These are phyloP conservation scores for Thermophis baileyi DNA, from an alignment of 2,113 vertebrate genomes.

Conservation along the genomic window DNA sequence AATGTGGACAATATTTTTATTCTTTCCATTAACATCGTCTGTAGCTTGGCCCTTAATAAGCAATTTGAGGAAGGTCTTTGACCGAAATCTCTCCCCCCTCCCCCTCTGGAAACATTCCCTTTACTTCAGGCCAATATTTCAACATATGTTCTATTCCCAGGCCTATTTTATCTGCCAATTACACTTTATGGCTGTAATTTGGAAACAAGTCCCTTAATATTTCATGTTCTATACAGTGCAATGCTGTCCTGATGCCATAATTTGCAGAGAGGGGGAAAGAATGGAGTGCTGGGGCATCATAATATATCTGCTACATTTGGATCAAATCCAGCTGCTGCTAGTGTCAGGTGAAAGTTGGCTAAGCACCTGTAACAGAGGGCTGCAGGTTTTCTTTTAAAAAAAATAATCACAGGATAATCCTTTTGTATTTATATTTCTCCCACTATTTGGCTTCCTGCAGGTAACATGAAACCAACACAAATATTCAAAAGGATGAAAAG, in stretches of 20 bases:
- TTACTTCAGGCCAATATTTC: not conserved
- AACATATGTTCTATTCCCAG: not conserved
- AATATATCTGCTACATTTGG: not conserved
- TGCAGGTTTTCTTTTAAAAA: not conserved
- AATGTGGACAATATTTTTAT: not conserved
- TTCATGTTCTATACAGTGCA: constrained; percentile 3
- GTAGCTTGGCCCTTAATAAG: not conserved
- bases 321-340: not conserved
- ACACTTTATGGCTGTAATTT: constrained; percentile 28
- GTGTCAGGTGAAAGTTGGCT: not conserved
- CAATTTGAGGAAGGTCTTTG: not conserved
- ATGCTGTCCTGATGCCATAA: constrained; percentile 19
- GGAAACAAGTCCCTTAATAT: constrained; percentile 29
- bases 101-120: not conserved
- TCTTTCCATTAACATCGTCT: not conserved
- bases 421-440: not conserved
- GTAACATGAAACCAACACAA: not conserved
- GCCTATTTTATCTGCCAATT: constrained; percentile 13
- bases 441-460: not conserved
- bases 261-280: not conserved
- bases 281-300: not conserved
- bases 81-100: accelerated
- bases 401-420: not conserved
- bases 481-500: not conserved
- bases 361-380: not conserved